Evolutionary conservation across 2,888 invertebrate species (phyloP), one percentile per base, ranked within the genome.

Genomic region (Caenorhabditis doughertyi): DNA sequence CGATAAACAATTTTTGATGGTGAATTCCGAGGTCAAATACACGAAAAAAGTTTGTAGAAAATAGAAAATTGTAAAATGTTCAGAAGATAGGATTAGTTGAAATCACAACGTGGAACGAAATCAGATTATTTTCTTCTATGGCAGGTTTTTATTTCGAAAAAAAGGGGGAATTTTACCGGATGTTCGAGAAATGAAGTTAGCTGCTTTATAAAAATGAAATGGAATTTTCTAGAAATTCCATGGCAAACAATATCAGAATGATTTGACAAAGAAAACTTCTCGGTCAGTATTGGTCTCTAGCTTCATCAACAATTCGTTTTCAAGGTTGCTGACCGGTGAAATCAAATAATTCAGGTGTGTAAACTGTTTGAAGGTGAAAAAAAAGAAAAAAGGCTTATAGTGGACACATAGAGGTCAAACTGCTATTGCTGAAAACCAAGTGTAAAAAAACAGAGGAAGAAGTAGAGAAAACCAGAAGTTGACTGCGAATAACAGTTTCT

Each of bases 261-360:
- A 23, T 7, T 7, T 18, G 49, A 60, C 56, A 56, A 71, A 49
- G 47, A 58, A 70, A 35, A 58, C 23, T 9, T 23, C 25, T 29
- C 16, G n/a, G 53, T 55, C 47, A 23, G 23, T 21, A 56, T 47
- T 51, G 39, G 51, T 65, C 25, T 32, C 21, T 51, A 47, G 44
- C 47, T 35, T 65, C 32, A 49, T 21, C 32, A 11, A 16, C 3
- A 39, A 47, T 29, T 42, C 16, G 13, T 47, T 64, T 53, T 76
- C 76, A 76, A 76, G 76, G 76, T 74, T 68, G 68, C 39, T 68
- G 76, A 76, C 76, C 76, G 76, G 60, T 49, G 39, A 35, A 44
- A 56, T 44, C 18, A 11, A 25, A 47, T 13, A 60, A 51, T 23
- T n/a, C 23, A 21, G 5, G 11, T 42, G 76, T 60, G 67, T 76